Percentiles rank a stretch among this genome's conserved stretches.
Conservation (phyloP, 2,888 invertebrate species). For the Auanema freiburgensis region DNA sequence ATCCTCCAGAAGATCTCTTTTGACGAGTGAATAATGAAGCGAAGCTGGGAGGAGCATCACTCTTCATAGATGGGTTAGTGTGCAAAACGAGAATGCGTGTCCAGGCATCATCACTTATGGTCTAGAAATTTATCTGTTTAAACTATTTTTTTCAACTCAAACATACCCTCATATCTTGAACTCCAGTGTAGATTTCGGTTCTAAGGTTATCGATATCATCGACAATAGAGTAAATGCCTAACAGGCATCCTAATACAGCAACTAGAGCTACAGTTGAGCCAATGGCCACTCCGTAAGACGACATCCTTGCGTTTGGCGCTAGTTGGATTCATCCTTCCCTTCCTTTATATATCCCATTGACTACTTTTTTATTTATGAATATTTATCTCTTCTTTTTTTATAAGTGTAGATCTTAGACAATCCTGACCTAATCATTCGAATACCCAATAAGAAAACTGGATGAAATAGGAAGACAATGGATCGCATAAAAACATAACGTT, state of each 20-base stretch:
- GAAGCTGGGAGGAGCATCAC: conserved; percentile 36
- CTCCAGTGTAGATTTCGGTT: conserved; percentile 39
- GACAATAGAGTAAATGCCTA: conserved; percentile 42
- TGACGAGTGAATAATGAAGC: conserved; percentile 28
- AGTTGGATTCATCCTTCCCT: too few relatives aligned
- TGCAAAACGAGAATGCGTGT: conserved; percentile 39
- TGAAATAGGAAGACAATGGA: too few relatives aligned
- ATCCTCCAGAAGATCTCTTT: conserved; percentile 14
- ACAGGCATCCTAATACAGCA: conserved; percentile 34
- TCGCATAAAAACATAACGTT: too few relatives aligned
- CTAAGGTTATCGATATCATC: conserved; percentile 41
- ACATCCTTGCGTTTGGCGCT: conserved; percentile 18
- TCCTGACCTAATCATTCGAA: too few relatives aligned
- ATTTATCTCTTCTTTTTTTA: too few relatives aligned
- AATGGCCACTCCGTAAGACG: conserved; percentile 38
- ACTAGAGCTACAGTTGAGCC: conserved; percentile 36
- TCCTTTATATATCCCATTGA: too few relatives aligned
- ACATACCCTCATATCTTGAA: conserved; percentile 38
- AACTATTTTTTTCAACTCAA: conserved; percentile 2
- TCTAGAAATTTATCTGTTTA: conserved; percentile 13
- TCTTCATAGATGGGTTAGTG: conserved; percentile 31
- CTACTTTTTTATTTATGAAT: too few relatives aligned
- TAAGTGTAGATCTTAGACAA: too few relatives aligned
- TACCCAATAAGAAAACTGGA: too few relatives aligned
- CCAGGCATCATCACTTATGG: conserved; percentile 47